phyloP scores from a whole-genome alignment of 2,888 invertebrate genomes.

The Leptogaster cylindrica region DNA sequence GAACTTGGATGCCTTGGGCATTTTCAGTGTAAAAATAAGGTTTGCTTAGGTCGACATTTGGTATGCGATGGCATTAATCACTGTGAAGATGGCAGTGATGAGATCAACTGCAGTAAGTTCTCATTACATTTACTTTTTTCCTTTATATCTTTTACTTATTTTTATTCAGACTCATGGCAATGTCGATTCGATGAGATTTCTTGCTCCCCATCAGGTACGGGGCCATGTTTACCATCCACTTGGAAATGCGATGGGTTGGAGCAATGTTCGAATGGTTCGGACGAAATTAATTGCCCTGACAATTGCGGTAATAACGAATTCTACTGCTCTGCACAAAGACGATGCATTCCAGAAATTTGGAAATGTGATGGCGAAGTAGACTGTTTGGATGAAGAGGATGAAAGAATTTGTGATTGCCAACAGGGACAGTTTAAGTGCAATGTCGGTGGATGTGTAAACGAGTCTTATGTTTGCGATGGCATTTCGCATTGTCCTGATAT shows the following conservation, averaged over 20 bases:
- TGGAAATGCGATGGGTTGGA: constrained; percentile 68
- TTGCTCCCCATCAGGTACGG: constrained; percentile 59
- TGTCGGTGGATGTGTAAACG: constrained; percentile 67
- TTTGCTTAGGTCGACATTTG: constrained; percentile 67
- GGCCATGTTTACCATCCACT: constrained; percentile 66
- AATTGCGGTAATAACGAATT: constrained; percentile 65
- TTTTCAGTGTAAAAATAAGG: constrained; percentile 67
- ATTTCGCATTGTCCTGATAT: constrained; percentile 67
- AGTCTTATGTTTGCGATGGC: constrained; percentile 66
- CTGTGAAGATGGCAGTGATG: constrained; percentile 69
- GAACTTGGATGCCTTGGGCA: constrained; percentile 67
- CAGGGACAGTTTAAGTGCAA: constrained; percentile 66
- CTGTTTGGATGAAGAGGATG: constrained; percentile 67
- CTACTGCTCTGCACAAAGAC: constrained; percentile 66
- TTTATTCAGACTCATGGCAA: constrained; percentile 59
- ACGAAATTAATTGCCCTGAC: constrained; percentile 65
- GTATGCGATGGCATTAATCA: constrained; percentile 70
- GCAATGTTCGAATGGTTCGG: constrained; percentile 66
- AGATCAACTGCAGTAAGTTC: constrained; percentile 65
- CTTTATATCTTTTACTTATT: neutral
- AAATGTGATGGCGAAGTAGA: constrained; percentile 67
- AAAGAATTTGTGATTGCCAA: constrained; percentile 66
- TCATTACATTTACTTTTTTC: neutral
- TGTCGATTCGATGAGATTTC: constrained; percentile 67
- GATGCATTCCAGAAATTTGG: constrained; percentile 68